A percentile compares a stretch with the other conserved stretches of the same genome.
phyloP scores from a whole-genome alignment of 2,113 vertebrate species.

The Corythornis madagascariensis region DNA sequence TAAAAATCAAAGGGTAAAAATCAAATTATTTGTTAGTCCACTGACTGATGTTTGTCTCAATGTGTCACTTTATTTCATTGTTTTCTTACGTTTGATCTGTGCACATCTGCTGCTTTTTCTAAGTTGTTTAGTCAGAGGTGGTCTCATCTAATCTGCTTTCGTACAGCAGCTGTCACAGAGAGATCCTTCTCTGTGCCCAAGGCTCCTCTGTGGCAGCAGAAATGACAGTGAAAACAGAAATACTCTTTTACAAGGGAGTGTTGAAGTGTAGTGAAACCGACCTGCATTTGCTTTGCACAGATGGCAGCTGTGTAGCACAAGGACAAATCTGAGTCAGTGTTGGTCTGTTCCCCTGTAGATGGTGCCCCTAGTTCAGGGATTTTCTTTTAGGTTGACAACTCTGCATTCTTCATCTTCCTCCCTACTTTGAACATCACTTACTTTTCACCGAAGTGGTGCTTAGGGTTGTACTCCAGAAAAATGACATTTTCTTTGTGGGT shows the following conservation, averaged over 20 bases:
- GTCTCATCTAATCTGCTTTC: conserved; percentile 16
- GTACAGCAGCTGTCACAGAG: not conserved
- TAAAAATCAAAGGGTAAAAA: conserved; percentile 19
- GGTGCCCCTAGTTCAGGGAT: conserved; percentile 59
- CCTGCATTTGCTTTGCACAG: not conserved
- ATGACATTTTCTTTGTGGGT: fast-evolving
- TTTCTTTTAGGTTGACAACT: not conserved
- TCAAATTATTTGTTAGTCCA: not conserved
- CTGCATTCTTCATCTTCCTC: not conserved
- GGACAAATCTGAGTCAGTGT: conserved; percentile 2
- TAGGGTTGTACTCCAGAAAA: not conserved
- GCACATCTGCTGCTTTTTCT: not conserved
- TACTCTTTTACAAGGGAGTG: not conserved
- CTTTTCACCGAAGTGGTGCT: not conserved
- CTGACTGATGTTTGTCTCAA: not conserved
- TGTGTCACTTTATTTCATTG: conserved; percentile 20
- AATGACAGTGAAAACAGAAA: not conserved
- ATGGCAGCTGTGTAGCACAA: not conserved
- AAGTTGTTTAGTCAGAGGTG: not conserved
- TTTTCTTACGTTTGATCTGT: conserved; percentile 34
- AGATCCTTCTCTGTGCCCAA: not conserved
- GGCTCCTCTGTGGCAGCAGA: not conserved
- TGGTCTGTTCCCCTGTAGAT: conserved; percentile 62
- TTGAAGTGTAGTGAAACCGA: not conserved
- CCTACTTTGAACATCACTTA: not conserved